A percentile compares a stretch with the other conserved stretches of the same genome.
Conservation (phyloP, 2,888 invertebrate genomes). For the Noctua janthe region DNA sequence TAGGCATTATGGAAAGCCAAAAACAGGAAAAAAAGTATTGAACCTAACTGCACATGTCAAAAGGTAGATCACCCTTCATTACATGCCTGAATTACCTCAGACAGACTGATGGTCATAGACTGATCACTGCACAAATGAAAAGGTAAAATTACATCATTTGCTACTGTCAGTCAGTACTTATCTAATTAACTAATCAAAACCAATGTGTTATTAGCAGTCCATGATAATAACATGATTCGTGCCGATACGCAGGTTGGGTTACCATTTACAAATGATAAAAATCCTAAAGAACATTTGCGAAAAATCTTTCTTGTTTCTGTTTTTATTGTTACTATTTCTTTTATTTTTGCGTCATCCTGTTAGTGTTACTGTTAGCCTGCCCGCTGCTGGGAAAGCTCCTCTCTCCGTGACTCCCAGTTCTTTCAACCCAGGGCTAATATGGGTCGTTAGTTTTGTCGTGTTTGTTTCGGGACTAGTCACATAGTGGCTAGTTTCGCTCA, state of each 20-base stretch:
- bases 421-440: too few relatives aligned
- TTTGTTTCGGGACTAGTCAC: too few relatives aligned
- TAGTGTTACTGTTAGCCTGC: too few relatives aligned
- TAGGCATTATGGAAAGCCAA: not conserved
- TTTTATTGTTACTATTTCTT: too few relatives aligned
- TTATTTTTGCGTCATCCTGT: too few relatives aligned
- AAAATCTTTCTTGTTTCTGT: too few relatives aligned
- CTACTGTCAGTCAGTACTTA: slow-evolving; percentile 4
- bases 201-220: slow-evolving; percentile 4
- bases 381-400: too few relatives aligned
- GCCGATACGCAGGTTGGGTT: not conserved
- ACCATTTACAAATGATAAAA: not conserved
- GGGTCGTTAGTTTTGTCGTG: too few relatives aligned
- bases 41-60: not conserved
- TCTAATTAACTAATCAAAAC: slow-evolving; percentile 35
- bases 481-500: too few relatives aligned
- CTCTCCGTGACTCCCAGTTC: too few relatives aligned
- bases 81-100: not conserved
- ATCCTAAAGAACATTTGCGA: not conserved
- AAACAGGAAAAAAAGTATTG: not conserved
- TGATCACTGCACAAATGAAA: not conserved
- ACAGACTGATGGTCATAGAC: not conserved
- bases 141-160: slow-evolving; percentile 23
- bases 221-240: not conserved
- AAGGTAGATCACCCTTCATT: not conserved